Percentiles rank a stretch among this genome's conserved stretches.
Evolutionary conservation across 2,113 vertebrate species (phyloP).

Genomic region (Lepisosteus oculatus): DNA sequence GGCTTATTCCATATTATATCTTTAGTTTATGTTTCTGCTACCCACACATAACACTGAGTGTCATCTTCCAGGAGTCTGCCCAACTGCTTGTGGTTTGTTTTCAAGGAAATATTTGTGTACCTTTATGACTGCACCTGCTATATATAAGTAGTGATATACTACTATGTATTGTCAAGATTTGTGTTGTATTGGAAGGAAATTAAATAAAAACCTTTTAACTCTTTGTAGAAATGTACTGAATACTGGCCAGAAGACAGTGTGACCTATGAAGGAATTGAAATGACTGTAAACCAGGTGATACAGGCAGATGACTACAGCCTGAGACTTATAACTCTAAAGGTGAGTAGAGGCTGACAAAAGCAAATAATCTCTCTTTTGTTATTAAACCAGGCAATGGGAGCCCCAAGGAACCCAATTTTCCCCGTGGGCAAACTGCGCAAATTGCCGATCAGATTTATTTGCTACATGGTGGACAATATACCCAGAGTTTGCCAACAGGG

Average conservation of each 20-base stretch:
- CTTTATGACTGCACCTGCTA: no score
- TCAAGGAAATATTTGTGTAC: neutral
- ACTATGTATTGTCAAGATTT: no score
- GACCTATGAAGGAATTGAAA: constrained; percentile 83
- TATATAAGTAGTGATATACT: no score
- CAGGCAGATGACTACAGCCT: constrained; percentile 94
- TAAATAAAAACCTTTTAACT: constrained; percentile 32
- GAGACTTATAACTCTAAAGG: constrained; percentile 90
- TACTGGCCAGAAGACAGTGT: constrained; percentile 94
- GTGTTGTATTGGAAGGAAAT: neutral
- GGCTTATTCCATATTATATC: no score
- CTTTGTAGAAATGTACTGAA: constrained; percentile 89
- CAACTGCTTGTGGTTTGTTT: neutral
- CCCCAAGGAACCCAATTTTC: neutral
- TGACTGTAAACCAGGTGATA: constrained; percentile 80
- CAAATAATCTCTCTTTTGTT: neutral
- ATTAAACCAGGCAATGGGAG: no score
- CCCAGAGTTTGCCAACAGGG: no score
- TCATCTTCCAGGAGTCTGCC: no score
- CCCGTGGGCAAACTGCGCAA: neutral
- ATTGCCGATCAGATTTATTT: no score
- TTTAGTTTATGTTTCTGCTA: no score
- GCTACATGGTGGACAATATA: no score
- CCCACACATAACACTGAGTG: no score
- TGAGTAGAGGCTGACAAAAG: constrained; percentile 45